Evolutionary conservation across 2,797 vertebrate species (phyloP).

Genomic region (Trachurus trachurus): DNA sequence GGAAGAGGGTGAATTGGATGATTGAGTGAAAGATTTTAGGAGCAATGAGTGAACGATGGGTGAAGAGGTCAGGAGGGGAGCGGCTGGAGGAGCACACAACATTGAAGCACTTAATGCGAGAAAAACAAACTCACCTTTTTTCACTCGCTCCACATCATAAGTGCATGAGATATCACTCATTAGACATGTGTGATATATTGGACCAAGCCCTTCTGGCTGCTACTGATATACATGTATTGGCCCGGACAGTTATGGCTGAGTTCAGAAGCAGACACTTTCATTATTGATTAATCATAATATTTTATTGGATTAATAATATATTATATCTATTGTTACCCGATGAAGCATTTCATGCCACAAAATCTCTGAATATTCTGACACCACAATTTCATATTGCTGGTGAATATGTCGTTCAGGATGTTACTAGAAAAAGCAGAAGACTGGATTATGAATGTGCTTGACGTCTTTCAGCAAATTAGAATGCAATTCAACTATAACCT

Average conservation of each 20-base stretch:
- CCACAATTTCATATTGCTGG: background rate
- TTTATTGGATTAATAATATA: background rate
- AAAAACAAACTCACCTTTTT: background rate
- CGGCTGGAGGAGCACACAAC: conserved; percentile 11
- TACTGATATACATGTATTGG: background rate
- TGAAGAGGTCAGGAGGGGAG: conserved; percentile 68
- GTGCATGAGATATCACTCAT: background rate
- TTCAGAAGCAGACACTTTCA: background rate
- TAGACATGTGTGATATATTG: background rate
- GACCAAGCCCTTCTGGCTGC: background rate
- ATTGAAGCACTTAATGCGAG: background rate
- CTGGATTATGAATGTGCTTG: too few relatives aligned
- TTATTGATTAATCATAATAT: background rate
- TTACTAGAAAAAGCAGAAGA: too few relatives aligned
- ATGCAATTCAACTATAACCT: too few relatives aligned
- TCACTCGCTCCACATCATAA: background rate
- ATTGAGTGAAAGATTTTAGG: conserved; percentile 65
- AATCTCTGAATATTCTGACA: too few relatives aligned
- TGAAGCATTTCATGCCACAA: too few relatives aligned
- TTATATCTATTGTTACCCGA: background rate
- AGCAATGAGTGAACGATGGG: conserved; percentile 52
- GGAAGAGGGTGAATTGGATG: conserved; percentile 58
- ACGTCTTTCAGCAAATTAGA: too few relatives aligned
- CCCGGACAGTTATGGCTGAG: background rate
- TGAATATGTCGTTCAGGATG: too few relatives aligned